phyloP scores from a whole-genome alignment of 2,888 invertebrate genomes.

The Pandemis cinnamomeana region DNA sequence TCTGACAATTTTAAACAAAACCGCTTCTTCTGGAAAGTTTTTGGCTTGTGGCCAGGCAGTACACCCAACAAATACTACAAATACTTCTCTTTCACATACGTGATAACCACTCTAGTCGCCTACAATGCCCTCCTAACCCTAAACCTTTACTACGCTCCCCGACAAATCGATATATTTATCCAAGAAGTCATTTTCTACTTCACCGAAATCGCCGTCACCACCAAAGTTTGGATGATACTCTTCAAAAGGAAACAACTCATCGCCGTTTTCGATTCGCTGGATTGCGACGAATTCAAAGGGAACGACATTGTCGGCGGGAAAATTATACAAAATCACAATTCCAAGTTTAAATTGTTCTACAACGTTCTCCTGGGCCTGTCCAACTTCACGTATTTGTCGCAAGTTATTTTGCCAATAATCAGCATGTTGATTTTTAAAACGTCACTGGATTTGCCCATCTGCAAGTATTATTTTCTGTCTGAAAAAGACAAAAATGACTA shows the following conservation, averaged over 20 bases:
- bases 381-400: constrained; percentile 54
- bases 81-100: constrained; percentile 59
- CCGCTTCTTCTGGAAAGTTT: constrained; percentile 59
- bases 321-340: constrained; percentile 53
- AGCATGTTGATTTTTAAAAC: constrained; percentile 54
- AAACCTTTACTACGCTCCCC: constrained; percentile 65
- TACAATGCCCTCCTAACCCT: constrained; percentile 65
- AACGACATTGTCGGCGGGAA: constrained; percentile 53
- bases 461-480: constrained; percentile 70
- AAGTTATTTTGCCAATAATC: constrained; percentile 58
- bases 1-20: constrained; percentile 62
- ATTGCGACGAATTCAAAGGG: constrained; percentile 60
- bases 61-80: constrained; percentile 57
- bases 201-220: constrained; percentile 49
- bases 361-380: constrained; percentile 53
- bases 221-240: constrained; percentile 64
- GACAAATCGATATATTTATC: constrained; percentile 63
- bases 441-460: constrained; percentile 63
- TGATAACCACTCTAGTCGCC: constrained; percentile 54
- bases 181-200: constrained; percentile 63
- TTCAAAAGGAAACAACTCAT: constrained; percentile 59
- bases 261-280: constrained; percentile 60
- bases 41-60: constrained; percentile 66
- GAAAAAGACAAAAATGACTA: constrained; percentile 57
- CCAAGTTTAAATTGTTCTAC: constrained; percentile 55